These are phyloP conservation scores for Lacerta viridis DNA, from an alignment of 2,797 vertebrate species.

Conservation along the genomic window DNA sequence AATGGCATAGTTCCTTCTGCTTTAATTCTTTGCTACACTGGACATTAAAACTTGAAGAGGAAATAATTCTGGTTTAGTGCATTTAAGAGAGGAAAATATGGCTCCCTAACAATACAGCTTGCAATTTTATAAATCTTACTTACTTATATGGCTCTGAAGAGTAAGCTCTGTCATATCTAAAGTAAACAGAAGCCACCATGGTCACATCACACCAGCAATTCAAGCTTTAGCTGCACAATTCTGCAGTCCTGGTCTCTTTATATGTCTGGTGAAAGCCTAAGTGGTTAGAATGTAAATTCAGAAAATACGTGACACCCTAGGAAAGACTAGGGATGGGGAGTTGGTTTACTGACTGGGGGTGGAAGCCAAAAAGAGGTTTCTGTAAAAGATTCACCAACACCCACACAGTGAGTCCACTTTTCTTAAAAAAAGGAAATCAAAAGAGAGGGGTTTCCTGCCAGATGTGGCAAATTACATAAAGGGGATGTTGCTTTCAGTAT, in stretches of 20 bases:
- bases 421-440: slow-evolving; percentile 85
- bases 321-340: slow-evolving; percentile 21
- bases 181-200: slow-evolving; percentile 18
- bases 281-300: slow-evolving; percentile 51
- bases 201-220: slow-evolving; percentile 1
- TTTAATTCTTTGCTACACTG: not conserved
- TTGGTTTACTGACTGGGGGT: slow-evolving; percentile 26
- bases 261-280: slow-evolving; percentile 27
- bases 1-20: not conserved
- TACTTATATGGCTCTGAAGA: not conserved
- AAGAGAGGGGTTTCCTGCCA: slow-evolving; percentile 85
- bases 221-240: slow-evolving; percentile 10
- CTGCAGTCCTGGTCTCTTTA: slow-evolving; percentile 29
- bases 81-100: not conserved
- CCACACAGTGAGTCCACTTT: slow-evolving; percentile 53
- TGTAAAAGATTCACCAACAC: not conserved
- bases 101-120: not conserved
- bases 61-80: not conserved
- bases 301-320: slow-evolving; percentile 16
- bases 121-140: not conserved
- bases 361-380: not conserved
- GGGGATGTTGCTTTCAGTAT: slow-evolving; percentile 35
- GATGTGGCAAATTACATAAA: slow-evolving; percentile 77
- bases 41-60: not conserved
- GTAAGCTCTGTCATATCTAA: slow-evolving; percentile 5